Evolutionary conservation across 2,113 vertebrate species (phyloP).

Genomic region (Anguilla rostrata): DNA sequence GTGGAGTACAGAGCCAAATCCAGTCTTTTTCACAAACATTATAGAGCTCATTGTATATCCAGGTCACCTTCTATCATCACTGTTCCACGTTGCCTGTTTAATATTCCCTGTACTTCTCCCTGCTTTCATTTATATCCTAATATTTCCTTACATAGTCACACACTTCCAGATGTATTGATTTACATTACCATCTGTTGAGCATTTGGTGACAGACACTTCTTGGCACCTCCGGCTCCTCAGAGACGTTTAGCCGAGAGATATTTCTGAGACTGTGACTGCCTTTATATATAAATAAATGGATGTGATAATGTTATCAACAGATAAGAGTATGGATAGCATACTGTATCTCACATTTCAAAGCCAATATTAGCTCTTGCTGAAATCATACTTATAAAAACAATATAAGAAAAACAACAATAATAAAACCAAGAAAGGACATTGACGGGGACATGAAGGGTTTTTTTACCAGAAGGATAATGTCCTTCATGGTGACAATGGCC

Average conservation of each 20-base stretch:
- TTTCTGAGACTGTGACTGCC: conserved; percentile 38
- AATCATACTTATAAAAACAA: neutral
- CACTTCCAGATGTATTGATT: conserved; percentile 61
- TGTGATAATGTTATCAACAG: neutral
- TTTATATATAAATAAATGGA: conserved; percentile 9
- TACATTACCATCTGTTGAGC: conserved; percentile 64
- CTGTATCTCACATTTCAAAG: neutral
- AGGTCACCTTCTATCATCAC: conserved; percentile 68
- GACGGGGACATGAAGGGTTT: neutral
- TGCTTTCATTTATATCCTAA: conserved; percentile 42
- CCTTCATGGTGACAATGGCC: neutral
- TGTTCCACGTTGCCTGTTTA: conserved; percentile 55
- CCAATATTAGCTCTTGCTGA: neutral
- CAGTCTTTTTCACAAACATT: no score
- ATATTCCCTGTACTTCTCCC: conserved; percentile 52
- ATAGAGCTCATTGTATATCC: conserved; percentile 53
- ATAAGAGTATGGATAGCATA: neutral
- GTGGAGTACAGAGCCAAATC: no score
- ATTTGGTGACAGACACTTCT: conserved; percentile 54
- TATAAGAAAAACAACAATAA: no score
- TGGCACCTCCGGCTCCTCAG: conserved; percentile 40
- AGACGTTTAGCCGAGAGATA: conserved; percentile 50
- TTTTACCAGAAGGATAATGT: neutral
- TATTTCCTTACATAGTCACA: conserved; percentile 45
- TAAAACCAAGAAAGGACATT: neutral